These are phyloP conservation scores for Pachydiplax longipennis DNA, from an alignment of 2,888 invertebrate species.

Conservation along the genomic window DNA sequence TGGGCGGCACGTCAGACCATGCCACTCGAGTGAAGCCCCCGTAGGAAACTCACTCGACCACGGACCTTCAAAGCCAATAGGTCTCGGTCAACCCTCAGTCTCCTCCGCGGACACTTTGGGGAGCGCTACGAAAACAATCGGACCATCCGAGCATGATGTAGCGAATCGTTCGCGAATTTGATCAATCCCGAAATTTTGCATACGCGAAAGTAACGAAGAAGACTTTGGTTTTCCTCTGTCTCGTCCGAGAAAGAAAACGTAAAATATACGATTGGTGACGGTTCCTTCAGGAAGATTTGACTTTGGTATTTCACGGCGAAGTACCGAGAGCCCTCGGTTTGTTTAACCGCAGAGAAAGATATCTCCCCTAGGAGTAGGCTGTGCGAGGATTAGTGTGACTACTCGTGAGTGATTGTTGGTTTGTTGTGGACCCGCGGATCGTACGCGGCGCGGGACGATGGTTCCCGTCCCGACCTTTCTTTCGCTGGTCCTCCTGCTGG, in stretches of 20 bases:
- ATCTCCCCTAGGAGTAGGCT: background rate
- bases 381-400: background rate
- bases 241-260: background rate
- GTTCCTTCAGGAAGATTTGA: too few species aligned
- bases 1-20: background rate
- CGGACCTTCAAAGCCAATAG: background rate
- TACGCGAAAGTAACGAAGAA: background rate
- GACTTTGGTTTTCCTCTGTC: background rate
- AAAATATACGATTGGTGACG: background rate
- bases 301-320: background rate
- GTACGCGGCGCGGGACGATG: background rate
- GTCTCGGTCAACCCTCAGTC: background rate
- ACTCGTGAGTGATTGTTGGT: background rate
- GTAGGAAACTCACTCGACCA: background rate
- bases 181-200: background rate
- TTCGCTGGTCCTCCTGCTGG: conserved; percentile 7
- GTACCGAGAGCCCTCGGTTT: background rate
- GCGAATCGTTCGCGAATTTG: background rate
- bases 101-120: background rate
- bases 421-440: background rate
- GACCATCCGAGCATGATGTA: background rate
- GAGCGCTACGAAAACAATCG: background rate
- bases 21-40: background rate
- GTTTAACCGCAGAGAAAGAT: background rate
- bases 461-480: background rate